Base-by-base conservation (phyloP, 2,113 vertebrate genomes). In the Chiloscyllium plagiosum region DNA sequence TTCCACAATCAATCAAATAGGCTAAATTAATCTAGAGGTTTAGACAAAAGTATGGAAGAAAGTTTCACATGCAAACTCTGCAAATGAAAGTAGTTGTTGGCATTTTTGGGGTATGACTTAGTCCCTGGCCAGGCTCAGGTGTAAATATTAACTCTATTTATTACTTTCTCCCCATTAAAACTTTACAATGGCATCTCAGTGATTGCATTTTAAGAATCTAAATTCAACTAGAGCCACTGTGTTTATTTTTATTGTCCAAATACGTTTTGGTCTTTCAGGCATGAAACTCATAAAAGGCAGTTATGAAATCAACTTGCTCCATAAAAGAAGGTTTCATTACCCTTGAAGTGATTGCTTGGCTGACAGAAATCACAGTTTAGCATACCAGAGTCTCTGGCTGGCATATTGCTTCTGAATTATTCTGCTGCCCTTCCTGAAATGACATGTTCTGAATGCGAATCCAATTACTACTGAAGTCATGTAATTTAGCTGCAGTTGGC, bases 351-450 rank as follows among this genome's bases (percentile, higher is more conserved):
- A 72, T 72, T 52, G 68, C 69, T 47, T 95, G 94, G 37, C 47
- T 50, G 94, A 76, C 68, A 72, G 69, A 52, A 95, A 95, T 76
- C 94, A 76, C 94, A 95, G 69, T 95, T 76, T 95, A 95, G 47
- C 94, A 95, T 95, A 72, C 61, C 87, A 56, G 87, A 61, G 94
- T 72, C 94, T 95, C 68, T 95, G 42, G 94, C 8, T 42, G 37
- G 68, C 94, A 95, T 95, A 72, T 95, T 95, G 47, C 94, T 70
- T 95, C 69, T 72, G 94, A 95, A 70, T 95, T 95, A 95, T 95
- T 95, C 69, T 17, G 42, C 94, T 72, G 69, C 24, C 68, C 94
- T 95, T 76, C 94, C 69, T 52, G 37, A 76, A 93, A 95, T 95
- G 68, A 47, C 69, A 95, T 70, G 69, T 95, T 95, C 69, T 15